Evolutionary conservation across 1,140 invertebrate species (phyloP), one percentile per base, ranked within the genome.

Genomic region (Helicoverpa zea): DNA sequence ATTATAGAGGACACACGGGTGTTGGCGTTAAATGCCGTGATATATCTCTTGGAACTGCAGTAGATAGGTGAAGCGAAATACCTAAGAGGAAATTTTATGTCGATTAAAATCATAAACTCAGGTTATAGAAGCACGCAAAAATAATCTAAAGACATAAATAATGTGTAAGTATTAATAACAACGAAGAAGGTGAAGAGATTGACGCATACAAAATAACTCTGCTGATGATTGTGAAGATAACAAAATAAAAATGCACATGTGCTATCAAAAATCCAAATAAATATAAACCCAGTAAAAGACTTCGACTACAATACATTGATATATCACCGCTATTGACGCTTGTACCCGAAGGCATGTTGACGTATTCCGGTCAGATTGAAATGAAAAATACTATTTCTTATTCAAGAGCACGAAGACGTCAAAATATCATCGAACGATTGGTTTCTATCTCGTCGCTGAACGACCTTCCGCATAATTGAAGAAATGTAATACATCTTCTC

Each of bases 41-140:
- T 86, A 86, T 84, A 84, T 86, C 72, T 83, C 47, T 51, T 51
- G 52, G 49, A 76, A 70, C 79, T 82, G 83, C 83, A 81, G 58
- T 83, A 58, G 73, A 84, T 84, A 77, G 73, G 59, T 13, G 52
- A 79, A 76, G 61, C 75, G 61, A 79, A 83, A 79, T 76, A 63
- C 61, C 35, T 14, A 43, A 56, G 23, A 51, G 58, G 52, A 54
- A 56, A 58, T 52, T 49, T 49, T 18, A 59, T 63, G 73, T 76
- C 58, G 73, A 76, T 51, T 58, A n/a, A 76, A 76, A 61, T 63
- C 49, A 63, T 63, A 51, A 47, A 23, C 56, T 9, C 13, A 1
- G 35, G 29, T 49, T 9, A 35, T 9, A 49, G 5, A 61, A 49
- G 23, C 23, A 18, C n/a, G 13, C 11, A 70, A 9, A 29, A 7